Evolutionary conservation across 2,888 invertebrate species (phyloP).

Genomic region (Autographa gamma): DNA sequence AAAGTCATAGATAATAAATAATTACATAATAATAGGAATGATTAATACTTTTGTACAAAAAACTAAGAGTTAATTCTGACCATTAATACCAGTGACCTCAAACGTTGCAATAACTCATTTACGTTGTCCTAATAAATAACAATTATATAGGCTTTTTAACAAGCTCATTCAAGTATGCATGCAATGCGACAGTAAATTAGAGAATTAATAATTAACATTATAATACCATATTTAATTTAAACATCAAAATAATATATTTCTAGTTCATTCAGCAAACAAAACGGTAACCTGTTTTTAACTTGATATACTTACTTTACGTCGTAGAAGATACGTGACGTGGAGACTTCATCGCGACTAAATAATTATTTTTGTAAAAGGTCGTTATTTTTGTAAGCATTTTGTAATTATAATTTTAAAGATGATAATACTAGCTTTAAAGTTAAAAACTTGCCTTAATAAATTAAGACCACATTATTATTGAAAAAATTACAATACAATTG

Average conservation of each 20-base stretch:
- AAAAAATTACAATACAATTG: too few species aligned
- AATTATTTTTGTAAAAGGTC: not conserved
- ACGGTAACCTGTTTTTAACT: constrained; percentile 29
- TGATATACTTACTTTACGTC: constrained; percentile 22
- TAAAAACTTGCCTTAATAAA: too few species aligned
- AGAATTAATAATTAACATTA: not conserved
- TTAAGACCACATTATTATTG: too few species aligned
- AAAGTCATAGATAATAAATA: too few species aligned
- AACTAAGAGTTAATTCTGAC: constrained; percentile 2
- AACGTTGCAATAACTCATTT: constrained; percentile 30
- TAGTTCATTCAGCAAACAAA: constrained; percentile 28
- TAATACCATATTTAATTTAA: constrained; percentile 14
- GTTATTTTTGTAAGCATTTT: not conserved
- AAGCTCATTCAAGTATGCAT: constrained; percentile 14
- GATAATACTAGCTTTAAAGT: too few species aligned
- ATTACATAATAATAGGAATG: too few species aligned
- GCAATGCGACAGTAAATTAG: constrained; percentile 27
- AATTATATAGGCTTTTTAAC: constrained; percentile 19
- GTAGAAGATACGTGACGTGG: constrained; percentile 16
- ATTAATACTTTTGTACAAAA: not conserved
- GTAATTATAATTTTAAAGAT: too few species aligned
- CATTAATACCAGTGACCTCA: constrained; percentile 19
- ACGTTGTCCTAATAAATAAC: constrained; percentile 22
- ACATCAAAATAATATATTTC: constrained; percentile 23
- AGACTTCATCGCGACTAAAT: constrained; percentile 8